A percentile compares a stretch with the other conserved stretches of the same genome.
These are phyloP conservation scores for Psittacula derbiana DNA, from an alignment of 2,797 vertebrate genomes.

Conservation along the genomic window DNA sequence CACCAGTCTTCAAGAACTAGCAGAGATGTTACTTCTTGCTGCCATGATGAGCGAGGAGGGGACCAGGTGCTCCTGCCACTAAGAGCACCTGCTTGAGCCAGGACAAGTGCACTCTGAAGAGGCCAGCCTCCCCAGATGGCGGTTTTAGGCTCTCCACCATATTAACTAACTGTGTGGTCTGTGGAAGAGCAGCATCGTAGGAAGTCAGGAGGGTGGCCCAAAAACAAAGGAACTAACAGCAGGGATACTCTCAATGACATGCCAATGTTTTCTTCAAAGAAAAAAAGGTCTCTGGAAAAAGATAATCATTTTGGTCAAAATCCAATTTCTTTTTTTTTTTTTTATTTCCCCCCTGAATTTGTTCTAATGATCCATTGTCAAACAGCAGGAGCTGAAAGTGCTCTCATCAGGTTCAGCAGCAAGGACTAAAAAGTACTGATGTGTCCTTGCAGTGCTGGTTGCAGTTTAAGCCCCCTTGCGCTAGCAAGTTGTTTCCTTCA, in stretches of 20 bases:
- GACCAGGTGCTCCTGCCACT: neutral
- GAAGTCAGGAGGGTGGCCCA: neutral
- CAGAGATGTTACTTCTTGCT: neutral
- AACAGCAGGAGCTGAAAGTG: neutral
- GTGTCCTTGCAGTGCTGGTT: neutral
- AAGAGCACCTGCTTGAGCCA: neutral
- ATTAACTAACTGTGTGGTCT: neutral
- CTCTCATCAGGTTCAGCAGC: neutral
- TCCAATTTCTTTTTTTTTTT: neutral
- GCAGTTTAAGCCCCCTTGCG: neutral
- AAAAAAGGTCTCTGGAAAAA: neutral
- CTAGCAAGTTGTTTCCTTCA: neutral
- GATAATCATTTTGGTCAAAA: neutral
- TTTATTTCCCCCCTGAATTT: fast-evolving
- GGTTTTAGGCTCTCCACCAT: neutral
- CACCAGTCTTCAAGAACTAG: neutral
- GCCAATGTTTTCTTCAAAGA: neutral
- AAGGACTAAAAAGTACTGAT: neutral
- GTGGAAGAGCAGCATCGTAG: neutral
- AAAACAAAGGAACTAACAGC: neutral
- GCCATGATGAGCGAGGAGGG: neutral
- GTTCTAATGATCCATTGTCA: neutral
- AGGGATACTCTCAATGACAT: neutral
- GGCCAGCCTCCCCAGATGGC: neutral
- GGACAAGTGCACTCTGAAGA: fast-evolving